Percentiles rank a stretch among this genome's conserved stretches.
These are phyloP conservation scores for Chrysopilus asiliformis DNA, from an alignment of 2,888 invertebrate species.

Conservation along the genomic window DNA sequence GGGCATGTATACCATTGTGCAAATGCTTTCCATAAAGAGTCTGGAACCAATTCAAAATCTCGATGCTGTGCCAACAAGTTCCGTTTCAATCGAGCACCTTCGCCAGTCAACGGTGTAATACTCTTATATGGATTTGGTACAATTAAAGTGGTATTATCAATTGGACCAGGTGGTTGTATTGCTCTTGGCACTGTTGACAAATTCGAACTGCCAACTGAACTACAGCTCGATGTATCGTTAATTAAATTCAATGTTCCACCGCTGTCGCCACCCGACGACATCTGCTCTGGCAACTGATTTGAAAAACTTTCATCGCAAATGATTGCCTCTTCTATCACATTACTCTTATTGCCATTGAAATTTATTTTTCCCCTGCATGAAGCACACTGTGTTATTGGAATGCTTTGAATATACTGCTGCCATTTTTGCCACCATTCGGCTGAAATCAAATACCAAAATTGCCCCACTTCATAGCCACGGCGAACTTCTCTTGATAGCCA, in stretches of 20 bases:
- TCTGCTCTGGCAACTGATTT: too few relatives aligned
- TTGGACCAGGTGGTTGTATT: conserved; percentile 56
- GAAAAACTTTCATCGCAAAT: conserved; percentile 59
- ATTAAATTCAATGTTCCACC: too few relatives aligned
- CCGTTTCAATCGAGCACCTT: conserved; percentile 69
- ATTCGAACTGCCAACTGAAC: too few relatives aligned
- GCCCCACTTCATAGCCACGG: conserved; percentile 63
- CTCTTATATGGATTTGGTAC: conserved; percentile 49
- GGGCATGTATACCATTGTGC: conserved; percentile 75
- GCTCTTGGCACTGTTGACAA: too few relatives aligned
- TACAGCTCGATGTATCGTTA: too few relatives aligned
- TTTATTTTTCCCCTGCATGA: conserved; percentile 31
- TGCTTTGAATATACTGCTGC: conserved; percentile 51
- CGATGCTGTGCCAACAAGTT: conserved; percentile 61
- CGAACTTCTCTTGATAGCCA: conserved; percentile 70
- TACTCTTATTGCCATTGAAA: conserved; percentile 1
- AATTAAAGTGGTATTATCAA: conserved; percentile 61
- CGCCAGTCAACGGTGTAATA: conserved; percentile 67
- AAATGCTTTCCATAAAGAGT: conserved; percentile 75
- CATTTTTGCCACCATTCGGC: conserved; percentile 80
- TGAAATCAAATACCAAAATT: conserved; percentile 80
- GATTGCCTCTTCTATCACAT: conserved; percentile 44
- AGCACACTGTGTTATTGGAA: conserved; percentile 34
- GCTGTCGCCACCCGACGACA: too few relatives aligned
- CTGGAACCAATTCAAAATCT: conserved; percentile 78